phyloP scores from a whole-genome alignment of 2,113 vertebrate genomes.

The Proterorhinus semilunaris region DNA sequence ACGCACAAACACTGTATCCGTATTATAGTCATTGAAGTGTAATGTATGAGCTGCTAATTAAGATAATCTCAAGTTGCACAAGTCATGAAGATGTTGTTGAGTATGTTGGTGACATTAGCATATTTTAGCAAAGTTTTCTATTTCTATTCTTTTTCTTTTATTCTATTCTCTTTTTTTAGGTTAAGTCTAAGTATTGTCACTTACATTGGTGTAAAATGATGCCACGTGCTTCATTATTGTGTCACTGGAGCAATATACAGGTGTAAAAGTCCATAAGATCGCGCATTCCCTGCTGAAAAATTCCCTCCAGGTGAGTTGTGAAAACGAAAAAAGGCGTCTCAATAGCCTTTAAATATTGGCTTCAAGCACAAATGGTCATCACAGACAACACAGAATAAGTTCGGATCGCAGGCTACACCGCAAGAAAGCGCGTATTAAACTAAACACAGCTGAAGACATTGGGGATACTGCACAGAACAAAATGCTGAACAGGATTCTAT shows the following conservation, averaged over 20 bases:
- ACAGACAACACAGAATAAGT: slow-evolving; percentile 5
- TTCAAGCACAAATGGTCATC: slow-evolving; percentile 2
- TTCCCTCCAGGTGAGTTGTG: background rate
- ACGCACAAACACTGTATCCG: too few species aligned
- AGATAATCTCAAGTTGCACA: too few species aligned
- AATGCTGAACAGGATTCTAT: slow-evolving; percentile 39
- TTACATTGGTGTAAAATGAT: background rate
- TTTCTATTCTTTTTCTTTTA: too few species aligned
- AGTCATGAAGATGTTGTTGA: too few species aligned
- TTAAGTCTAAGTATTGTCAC: too few species aligned
- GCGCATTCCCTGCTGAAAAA: background rate
- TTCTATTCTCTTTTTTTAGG: too few species aligned
- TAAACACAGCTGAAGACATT: background rate
- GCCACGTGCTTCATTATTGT: background rate
- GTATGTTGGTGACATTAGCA: too few species aligned
- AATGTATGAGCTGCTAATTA: too few species aligned
- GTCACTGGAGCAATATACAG: background rate
- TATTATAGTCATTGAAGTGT: too few species aligned
- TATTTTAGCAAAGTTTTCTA: too few species aligned
- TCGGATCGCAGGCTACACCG: background rate
- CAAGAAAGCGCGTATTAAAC: background rate
- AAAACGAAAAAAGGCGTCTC: slow-evolving; percentile 21
- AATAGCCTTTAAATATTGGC: slow-evolving; percentile 16
- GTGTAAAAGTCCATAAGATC: background rate
- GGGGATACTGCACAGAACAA: background rate